These are phyloP conservation scores for Damaliscus lunatus DNA, from an alignment of 2,113 vertebrate genomes.

Conservation along the genomic window DNA sequence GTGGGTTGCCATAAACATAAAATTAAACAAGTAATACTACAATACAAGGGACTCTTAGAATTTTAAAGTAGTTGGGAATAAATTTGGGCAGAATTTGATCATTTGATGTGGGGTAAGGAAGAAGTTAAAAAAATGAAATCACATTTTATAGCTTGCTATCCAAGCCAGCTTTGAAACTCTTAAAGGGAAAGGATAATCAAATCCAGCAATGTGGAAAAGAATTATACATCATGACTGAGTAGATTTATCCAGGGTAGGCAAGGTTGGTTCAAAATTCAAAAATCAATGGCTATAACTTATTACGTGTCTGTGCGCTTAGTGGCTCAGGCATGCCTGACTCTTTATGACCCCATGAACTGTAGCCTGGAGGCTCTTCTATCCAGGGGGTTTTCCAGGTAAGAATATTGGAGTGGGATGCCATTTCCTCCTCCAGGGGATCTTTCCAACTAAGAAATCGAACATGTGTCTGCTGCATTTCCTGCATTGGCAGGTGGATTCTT, in stretches of 20 bases:
- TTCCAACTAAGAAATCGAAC: neutral
- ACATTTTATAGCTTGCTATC: neutral
- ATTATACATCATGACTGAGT: neutral
- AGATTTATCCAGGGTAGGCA: neutral
- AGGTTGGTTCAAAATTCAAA: neutral
- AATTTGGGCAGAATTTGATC: neutral
- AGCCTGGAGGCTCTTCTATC: neutral
- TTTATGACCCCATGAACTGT: neutral
- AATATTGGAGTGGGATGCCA: neutral
- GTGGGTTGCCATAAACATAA: neutral
- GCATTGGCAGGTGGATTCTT: neutral
- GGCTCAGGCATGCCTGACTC: neutral
- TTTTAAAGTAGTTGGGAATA: neutral
- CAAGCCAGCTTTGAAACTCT: neutral
- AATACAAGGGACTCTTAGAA: neutral
- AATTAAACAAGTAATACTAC: neutral
- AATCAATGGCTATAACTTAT: neutral
- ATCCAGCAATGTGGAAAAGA: neutral
- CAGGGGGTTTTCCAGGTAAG: neutral
- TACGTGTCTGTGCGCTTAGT: neutral
- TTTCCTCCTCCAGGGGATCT: neutral
- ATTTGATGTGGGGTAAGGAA: neutral
- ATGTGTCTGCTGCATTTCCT: neutral
- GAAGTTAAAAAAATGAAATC: neutral
- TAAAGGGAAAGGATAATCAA: neutral